phyloP scores from a whole-genome alignment of 2,797 vertebrate species.

The Pantherophis alleghaniensis region DNA sequence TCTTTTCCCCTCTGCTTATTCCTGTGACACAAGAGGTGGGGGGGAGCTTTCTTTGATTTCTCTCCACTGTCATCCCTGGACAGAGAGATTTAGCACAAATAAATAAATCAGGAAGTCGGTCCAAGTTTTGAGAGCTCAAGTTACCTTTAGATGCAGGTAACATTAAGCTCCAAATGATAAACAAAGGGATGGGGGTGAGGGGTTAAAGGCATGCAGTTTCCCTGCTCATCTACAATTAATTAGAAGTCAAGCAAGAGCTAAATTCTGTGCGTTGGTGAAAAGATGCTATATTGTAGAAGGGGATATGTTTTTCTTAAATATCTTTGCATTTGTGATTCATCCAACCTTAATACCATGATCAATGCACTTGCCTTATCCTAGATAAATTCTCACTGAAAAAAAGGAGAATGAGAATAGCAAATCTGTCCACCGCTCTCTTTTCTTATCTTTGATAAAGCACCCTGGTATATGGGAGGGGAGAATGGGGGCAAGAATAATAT shows the following conservation, averaged over 20 bases:
- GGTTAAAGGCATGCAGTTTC: background rate
- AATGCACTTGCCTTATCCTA: background rate
- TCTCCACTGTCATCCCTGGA: constrained; percentile 12
- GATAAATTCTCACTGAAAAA: background rate
- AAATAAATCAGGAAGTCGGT: constrained; percentile 16
- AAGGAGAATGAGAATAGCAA: background rate
- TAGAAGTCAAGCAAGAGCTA: background rate
- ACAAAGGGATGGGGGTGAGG: background rate
- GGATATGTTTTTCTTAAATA: background rate
- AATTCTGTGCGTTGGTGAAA: background rate
- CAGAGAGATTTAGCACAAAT: constrained; percentile 13
- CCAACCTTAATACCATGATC: background rate
- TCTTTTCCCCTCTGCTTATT: background rate
- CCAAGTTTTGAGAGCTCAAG: constrained; percentile 15
- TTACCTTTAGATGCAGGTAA: constrained; percentile 28
- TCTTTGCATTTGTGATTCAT: background rate
- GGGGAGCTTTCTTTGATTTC: background rate
- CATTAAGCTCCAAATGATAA: constrained; percentile 42
- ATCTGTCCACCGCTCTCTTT: background rate
- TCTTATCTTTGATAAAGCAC: background rate
- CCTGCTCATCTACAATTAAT: constrained; percentile 19
- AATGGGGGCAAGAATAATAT: background rate
- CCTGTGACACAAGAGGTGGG: background rate
- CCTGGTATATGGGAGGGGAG: background rate
- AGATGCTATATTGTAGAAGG: background rate